Conservation (phyloP, 2,888 invertebrate genomes). For the Pseudanteris insignis region DNA sequence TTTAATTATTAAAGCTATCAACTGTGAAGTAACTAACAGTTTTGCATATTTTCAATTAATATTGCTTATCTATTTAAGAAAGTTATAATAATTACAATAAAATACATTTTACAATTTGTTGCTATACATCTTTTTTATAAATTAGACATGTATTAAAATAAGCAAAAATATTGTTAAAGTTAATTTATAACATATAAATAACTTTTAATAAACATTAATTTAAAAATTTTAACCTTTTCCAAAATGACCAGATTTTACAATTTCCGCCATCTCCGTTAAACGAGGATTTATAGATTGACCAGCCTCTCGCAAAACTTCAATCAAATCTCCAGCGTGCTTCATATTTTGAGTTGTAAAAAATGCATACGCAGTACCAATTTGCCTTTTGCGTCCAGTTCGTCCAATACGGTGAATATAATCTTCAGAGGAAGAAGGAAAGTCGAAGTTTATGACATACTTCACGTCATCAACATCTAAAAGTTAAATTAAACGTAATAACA, state of each 20-base stretch:
- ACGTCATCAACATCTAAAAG: conserved; percentile 92
- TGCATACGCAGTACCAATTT: conserved; percentile 91
- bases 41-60: too few relatives aligned
- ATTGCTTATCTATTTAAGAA: too few relatives aligned
- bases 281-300: conserved; percentile 88
- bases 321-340: conserved; percentile 87
- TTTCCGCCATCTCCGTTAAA: conserved; percentile 76
- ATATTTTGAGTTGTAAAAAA: conserved; percentile 91
- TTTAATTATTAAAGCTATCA: too few relatives aligned
- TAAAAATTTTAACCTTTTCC: conserved; percentile 52
- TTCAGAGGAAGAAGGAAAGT: conserved; percentile 94
- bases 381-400: conserved; percentile 86
- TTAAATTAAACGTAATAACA: too few relatives aligned
- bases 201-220: neutral
- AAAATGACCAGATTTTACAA: conserved; percentile 60
- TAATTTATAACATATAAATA: conserved; percentile 50
- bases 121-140: too few relatives aligned
- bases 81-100: too few relatives aligned
- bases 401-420: conserved; percentile 97
- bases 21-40: too few relatives aligned
- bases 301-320: conserved; percentile 88
- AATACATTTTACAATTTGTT: too few relatives aligned
- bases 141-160: too few relatives aligned
- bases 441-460: conserved; percentile 95
- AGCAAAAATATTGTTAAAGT: conserved; percentile 1